Base-by-base conservation (phyloP, 2,888 invertebrate species). In the Salpingus planirostris region DNA sequence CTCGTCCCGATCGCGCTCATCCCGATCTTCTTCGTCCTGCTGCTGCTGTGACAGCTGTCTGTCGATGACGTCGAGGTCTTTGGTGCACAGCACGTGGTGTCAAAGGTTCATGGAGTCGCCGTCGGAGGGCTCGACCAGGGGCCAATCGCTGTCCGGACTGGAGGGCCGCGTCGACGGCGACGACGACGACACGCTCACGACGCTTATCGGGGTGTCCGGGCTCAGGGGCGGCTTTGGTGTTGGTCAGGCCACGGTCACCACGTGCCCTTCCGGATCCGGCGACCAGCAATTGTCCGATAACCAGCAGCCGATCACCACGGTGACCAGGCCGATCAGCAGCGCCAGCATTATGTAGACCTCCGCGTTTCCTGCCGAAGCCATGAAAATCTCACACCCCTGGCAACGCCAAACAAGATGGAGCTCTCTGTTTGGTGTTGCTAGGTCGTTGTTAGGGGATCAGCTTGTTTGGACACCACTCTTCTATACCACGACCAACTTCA, bases 201-300 rank as follows among this genome's bases (percentile, higher is more conserved):
- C 55, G 64, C 65, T 60, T 60, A 63, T 46, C 55, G 54, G 52
- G 21, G 44, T 31, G 32, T 41, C 41, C 11, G 48, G 47, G 26
- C 38, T 42, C 33, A 49, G 68, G 67, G 73, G 71, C 67, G 73
- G 72, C 69, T 74, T 74, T 68, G 67, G 62, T 70, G 69, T 69
- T 47, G 75, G 78, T 80, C 79, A 80, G 66, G 79, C 79, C 59
- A 77, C 71, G 51, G 77, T 75, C 54, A 76, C 65, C 36, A 70
- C 66, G 55, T 74, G 73, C 55, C 78, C 78, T 28, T 66, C 66
- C 35, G 80, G 80, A 60, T 80, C 80, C 46, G 80, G 80, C 32
- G 80, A 80, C 80, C 80, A 81, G 63, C 80, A 80, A 67, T 80
- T 81, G 73, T 81, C 80, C 21, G 79, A 79, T 35, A 81, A 68